A percentile compares a stretch with the other conserved stretches of the same genome.
phyloP scores from a whole-genome alignment of 1,140 invertebrate species.

The Trichomalopsis sarcophagae region DNA sequence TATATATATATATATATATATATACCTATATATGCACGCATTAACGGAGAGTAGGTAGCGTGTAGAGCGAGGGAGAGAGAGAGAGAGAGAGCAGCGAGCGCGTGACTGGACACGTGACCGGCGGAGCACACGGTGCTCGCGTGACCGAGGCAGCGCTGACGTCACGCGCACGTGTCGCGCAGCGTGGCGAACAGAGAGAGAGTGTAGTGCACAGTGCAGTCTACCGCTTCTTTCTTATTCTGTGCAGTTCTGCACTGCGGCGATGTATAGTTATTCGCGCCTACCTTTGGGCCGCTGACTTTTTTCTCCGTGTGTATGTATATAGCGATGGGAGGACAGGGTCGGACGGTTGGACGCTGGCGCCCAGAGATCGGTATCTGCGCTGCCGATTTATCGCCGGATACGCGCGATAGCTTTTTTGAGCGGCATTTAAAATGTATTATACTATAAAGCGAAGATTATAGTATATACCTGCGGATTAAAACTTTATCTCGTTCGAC shows the following conservation, averaged over 20 bases:
- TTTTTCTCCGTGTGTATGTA: not conserved
- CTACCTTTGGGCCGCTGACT: not conserved
- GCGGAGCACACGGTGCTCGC: slow-evolving; percentile 72
- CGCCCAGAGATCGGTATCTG: too few relatives aligned
- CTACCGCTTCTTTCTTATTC: not conserved
- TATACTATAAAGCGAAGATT: too few relatives aligned
- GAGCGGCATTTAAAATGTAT: too few relatives aligned
- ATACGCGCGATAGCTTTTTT: too few relatives aligned
- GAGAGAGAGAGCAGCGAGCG: slow-evolving; percentile 59
- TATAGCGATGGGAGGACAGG: not conserved
- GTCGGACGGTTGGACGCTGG: not conserved
- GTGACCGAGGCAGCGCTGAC: slow-evolving; percentile 71
- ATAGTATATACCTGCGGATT: too few relatives aligned
- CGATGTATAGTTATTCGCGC: not conserved
- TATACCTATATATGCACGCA: not conserved
- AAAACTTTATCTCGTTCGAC: too few relatives aligned
- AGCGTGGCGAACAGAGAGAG: slow-evolving; percentile 62
- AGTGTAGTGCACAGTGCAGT: not conserved
- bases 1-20: slow-evolving; percentile 16
- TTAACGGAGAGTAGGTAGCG: slow-evolving; percentile 38
- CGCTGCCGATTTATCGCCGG: too few relatives aligned
- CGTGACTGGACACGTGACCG: slow-evolving; percentile 74
- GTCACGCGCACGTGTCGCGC: slow-evolving; percentile 74
- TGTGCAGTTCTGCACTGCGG: too few relatives aligned
- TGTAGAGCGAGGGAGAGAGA: slow-evolving; percentile 10